Evolutionary conservation across 2,113 vertebrate species (phyloP), one percentile per base, ranked within the genome.

Genomic region (Pelmatolapia mariae): DNA sequence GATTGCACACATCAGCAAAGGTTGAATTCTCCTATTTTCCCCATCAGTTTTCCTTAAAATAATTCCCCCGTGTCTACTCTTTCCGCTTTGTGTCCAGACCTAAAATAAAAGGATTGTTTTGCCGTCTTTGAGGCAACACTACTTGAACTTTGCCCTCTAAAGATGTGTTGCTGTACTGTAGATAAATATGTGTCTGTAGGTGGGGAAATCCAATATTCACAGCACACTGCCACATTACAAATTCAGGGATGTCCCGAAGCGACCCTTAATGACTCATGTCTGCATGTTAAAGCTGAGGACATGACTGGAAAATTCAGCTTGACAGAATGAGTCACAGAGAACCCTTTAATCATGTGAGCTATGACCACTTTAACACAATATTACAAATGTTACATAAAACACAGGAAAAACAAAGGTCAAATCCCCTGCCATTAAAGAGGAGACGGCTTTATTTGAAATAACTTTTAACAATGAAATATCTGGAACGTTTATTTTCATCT

Each of bases 101-200:
- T 10, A 1, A 66, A 19, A 29, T 26, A 11, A 18, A 79, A 84
- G 53, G 16, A 82, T 63, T 89, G 45, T 81, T 88, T 82, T 18
- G 7, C 22, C 0, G 8, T 38, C n/a, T 86, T 93, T 89, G 22
- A 54, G 56, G 33, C 36, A 85, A 56, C 31, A 56, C 24, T 66
- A 78, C 5, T 15, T 92, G 92, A 93, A 90, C 95, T 94, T 93
- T 94, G 91, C 45, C 80, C 81, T 43, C 82, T 81, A 19, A 84
- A 24, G 87, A 89, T 90, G 86, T 90, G 91, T 38, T 59, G 63
- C 26, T 79, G 38, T 87, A 10, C 81, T 83, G 59, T 10, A 86
- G 88, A 94, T 93, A 91, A 86, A 40, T 36, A 47, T 36, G 79
- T 79, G 11, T 81, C 16, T 89, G 31, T 82, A 79, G 10, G 40